phyloP scores from a whole-genome alignment of 2,797 vertebrate genomes.

The Iguana delicatissima region DNA sequence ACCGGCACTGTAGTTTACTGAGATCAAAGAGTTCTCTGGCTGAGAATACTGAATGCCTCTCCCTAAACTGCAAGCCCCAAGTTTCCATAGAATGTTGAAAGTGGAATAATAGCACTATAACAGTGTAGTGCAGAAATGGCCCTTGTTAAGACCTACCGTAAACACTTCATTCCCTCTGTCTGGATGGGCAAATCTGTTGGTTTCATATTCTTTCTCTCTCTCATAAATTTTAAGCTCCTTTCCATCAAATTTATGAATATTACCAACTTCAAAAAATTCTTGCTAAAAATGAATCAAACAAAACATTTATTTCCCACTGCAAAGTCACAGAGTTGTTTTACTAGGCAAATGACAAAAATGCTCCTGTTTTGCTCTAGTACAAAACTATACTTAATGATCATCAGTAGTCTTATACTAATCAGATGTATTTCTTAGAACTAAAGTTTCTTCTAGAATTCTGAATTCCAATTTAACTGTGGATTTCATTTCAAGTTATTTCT shows the following conservation, averaged over 20 bases:
- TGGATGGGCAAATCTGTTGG: neutral
- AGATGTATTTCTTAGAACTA: constrained; percentile 64
- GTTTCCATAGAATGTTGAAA: too few species aligned
- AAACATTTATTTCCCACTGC: neutral
- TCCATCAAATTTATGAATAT: neutral
- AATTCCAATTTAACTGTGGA: constrained; percentile 50
- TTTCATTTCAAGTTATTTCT: constrained; percentile 11
- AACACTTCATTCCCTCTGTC: neutral
- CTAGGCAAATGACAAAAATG: constrained; percentile 67
- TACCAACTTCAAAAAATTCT: neutral
- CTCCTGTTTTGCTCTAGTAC: constrained; percentile 67
- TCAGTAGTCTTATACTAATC: constrained; percentile 65
- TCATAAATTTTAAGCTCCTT: neutral
- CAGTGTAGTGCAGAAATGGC: too few species aligned
- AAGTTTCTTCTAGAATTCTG: constrained; percentile 51
- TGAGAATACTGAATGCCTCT: too few species aligned
- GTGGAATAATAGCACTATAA: too few species aligned
- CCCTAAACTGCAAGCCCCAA: too few species aligned
- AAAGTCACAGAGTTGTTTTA: neutral
- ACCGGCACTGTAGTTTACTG: too few species aligned
- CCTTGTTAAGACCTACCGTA: neutral
- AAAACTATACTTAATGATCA: constrained; percentile 70
- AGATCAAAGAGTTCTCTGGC: too few species aligned
- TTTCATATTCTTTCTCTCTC: neutral
- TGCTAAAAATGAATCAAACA: neutral